Evolutionary conservation across 1,140 invertebrate genomes (phyloP).

Genomic region (Caenorhabditis brenneri): DNA sequence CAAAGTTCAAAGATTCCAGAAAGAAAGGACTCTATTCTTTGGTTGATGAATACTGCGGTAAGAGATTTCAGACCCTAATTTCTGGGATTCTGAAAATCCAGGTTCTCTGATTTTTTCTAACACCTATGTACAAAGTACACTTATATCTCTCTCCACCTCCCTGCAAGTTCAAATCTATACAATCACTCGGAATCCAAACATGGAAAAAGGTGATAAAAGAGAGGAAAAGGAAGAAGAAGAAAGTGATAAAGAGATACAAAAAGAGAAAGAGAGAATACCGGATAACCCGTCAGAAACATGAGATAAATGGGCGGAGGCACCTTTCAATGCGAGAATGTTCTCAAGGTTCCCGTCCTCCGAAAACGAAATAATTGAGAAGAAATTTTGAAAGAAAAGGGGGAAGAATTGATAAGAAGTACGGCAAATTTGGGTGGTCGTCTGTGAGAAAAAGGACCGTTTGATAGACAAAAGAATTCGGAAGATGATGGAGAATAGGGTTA

Average conservation of each 20-base stretch:
- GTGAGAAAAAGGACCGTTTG: too few relatives aligned
- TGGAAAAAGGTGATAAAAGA: not conserved
- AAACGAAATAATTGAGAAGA: not conserved
- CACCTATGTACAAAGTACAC: constrained; percentile 29
- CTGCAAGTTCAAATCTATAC: not conserved
- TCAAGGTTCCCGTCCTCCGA: constrained; percentile 8
- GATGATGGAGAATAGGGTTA: too few relatives aligned
- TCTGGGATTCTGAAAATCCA: too few relatives aligned
- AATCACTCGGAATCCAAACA: constrained; percentile 14
- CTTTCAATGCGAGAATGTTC: constrained; percentile 9
- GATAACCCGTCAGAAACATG: not conserved
- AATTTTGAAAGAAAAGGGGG: not conserved
- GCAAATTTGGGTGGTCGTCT: not conserved
- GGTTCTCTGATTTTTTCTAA: not conserved
- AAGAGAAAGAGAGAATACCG: not conserved
- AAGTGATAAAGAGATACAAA: not conserved
- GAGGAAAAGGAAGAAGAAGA: not conserved
- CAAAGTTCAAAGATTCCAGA: too few relatives aligned
- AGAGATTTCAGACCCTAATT: too few relatives aligned
- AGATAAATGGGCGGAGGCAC: not conserved
- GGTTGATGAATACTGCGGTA: too few relatives aligned
- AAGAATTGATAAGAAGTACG: constrained; percentile 18
- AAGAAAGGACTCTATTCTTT: too few relatives aligned
- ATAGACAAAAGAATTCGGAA: not conserved
- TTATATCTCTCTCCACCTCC: too few relatives aligned